A percentile compares a stretch with the other conserved stretches of the same genome.
These are phyloP conservation scores for Riptortus pedestris DNA, from an alignment of 1,140 invertebrate genomes.

Conservation along the genomic window DNA sequence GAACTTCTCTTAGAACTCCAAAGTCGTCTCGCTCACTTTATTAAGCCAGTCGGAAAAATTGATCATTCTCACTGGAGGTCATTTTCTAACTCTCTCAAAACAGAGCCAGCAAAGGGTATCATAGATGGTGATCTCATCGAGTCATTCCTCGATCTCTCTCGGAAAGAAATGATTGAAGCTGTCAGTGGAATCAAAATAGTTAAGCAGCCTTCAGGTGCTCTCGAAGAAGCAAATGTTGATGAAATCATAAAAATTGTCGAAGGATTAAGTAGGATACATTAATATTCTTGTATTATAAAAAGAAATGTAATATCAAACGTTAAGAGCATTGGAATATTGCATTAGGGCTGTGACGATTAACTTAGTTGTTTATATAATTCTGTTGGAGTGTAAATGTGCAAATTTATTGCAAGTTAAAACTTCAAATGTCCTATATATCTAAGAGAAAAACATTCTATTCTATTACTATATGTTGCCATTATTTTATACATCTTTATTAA, in stretches of 20 bases:
- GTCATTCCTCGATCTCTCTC: slow-evolving; percentile 82
- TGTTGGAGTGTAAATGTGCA: no score
- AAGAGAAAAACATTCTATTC: no score
- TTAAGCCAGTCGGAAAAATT: slow-evolving; percentile 92
- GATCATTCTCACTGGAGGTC: slow-evolving; percentile 84
- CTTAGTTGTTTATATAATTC: no score
- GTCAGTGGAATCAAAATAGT: slow-evolving; percentile 75
- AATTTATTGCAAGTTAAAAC: no score
- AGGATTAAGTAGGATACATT: slow-evolving; percentile 96
- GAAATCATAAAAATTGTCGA: slow-evolving; percentile 95
- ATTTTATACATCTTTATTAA: no score
- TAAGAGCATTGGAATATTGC: no score
- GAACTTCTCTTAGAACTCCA: slow-evolving; percentile 79
- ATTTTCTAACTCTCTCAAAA: slow-evolving; percentile 75
- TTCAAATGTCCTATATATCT: no score
- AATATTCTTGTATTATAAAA: no score
- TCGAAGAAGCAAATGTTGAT: slow-evolving; percentile 78
- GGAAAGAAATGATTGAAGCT: slow-evolving; percentile 85
- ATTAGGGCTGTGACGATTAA: no score
- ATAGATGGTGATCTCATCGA: slow-evolving; percentile 98
- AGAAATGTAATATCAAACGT: no score
- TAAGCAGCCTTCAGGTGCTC: slow-evolving; percentile 73
- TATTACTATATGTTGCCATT: no score
- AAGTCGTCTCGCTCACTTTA: slow-evolving; percentile 69
- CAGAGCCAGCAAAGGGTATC: slow-evolving; percentile 79